Conservation (phyloP, 2,888 invertebrate species). For the Gasteruption jaculator region DNA sequence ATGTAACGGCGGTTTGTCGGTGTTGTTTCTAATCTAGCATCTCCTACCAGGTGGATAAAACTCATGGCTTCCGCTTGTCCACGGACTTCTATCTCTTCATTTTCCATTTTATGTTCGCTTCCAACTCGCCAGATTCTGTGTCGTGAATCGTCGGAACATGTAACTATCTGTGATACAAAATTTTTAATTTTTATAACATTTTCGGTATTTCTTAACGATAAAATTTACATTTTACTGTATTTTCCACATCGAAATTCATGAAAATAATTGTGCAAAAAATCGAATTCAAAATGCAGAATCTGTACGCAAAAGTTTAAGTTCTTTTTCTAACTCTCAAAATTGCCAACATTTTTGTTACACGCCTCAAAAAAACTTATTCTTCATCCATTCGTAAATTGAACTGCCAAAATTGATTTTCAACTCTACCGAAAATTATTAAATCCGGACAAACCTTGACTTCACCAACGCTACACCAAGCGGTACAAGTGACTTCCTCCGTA, state of each 20-base stretch:
- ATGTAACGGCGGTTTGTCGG: conserved; percentile 33
- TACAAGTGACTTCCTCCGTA: conserved; percentile 81
- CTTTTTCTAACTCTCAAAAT: too few species aligned
- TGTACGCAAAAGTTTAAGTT: too few species aligned
- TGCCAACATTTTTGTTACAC: too few species aligned
- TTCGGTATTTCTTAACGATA: too few species aligned
- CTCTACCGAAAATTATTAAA: conserved; percentile 9
- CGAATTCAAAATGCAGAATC: too few species aligned
- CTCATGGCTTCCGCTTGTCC: conserved; percentile 54
- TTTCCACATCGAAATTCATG: background rate
- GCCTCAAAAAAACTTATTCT: too few species aligned
- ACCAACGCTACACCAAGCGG: conserved; percentile 68
- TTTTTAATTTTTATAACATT: background rate
- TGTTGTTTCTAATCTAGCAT: conserved; percentile 35
- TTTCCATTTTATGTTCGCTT: conserved; percentile 49
- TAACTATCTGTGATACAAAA: conserved; percentile 54
- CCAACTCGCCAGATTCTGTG: conserved; percentile 75
- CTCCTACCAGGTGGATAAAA: conserved; percentile 21
- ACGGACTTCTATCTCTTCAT: conserved; percentile 46
- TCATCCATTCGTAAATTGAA: too few species aligned
- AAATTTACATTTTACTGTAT: background rate
- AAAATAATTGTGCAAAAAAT: conserved; percentile 7
- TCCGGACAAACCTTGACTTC: conserved; percentile 53
- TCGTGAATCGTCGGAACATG: conserved; percentile 78
- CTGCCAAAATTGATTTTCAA: conserved; percentile 1